Conservation (phyloP, 35 echinoderm and acorn worm species). For the Apostichopus japonicus region DNA sequence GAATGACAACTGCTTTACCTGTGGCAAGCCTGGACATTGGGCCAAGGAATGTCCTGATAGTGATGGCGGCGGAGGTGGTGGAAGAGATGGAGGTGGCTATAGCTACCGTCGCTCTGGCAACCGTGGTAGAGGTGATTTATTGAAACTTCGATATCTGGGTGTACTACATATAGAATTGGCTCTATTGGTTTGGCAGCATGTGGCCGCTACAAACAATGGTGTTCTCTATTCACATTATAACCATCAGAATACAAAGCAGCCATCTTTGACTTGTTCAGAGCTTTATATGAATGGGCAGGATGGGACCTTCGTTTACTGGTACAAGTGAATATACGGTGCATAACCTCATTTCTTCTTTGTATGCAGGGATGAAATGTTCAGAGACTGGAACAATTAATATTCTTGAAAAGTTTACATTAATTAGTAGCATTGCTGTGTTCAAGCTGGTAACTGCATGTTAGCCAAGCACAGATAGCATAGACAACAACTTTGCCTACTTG, state of each 20-base stretch:
- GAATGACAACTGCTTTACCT: conserved; percentile 42
- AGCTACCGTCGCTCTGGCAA: conserved; percentile 31
- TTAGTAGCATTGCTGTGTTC: neutral
- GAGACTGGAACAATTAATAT: neutral
- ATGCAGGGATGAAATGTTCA: neutral
- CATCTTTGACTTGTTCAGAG: too few relatives aligned
- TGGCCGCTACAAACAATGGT: too few relatives aligned
- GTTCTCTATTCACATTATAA: too few relatives aligned
- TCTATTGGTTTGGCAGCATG: neutral
- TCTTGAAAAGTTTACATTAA: neutral
- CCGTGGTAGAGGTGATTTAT: conserved; percentile 23
- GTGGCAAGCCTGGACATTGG: conserved; percentile 48
- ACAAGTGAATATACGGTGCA: too few relatives aligned
- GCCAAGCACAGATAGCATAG: neutral
- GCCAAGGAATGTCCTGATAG: conserved; percentile 46
- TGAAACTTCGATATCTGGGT: neutral
- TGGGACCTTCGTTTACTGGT: too few relatives aligned
- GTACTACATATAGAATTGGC: neutral
- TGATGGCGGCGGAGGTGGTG: neutral
- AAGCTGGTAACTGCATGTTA: neutral
- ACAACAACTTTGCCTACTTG: too few relatives aligned
- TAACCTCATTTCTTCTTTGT: neutral
- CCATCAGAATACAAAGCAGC: too few relatives aligned
- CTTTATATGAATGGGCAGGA: too few relatives aligned
- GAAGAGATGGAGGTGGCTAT: neutral